Evolutionary conservation across 37 sponge, comb jelly and placozoan species (phyloP), one percentile per base, ranked within the genome.

Genomic region (Cliona cf. orientalis): DNA sequence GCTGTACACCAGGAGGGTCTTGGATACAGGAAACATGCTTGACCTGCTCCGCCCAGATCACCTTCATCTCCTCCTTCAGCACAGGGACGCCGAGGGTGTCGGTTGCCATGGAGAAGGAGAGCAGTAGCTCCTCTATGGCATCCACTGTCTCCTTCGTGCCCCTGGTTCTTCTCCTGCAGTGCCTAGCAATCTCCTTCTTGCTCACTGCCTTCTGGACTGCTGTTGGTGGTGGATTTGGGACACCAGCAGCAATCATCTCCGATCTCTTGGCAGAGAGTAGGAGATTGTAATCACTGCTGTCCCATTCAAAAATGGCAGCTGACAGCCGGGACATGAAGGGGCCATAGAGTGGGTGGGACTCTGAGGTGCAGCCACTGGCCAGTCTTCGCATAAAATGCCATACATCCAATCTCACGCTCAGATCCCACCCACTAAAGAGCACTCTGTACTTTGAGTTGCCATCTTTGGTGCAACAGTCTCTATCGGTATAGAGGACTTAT

Each of bases 301-400:
- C 78, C 84, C 84, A 84, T 39, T 84, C 77, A 68, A 68, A 84
- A 31, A 86, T 78, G 37, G 32, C 29, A 12, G 22, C 12, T 19
- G 86, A 86, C 29, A 86, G 66, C 0, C 34, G 31, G 0, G 73
- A 49, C 86, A 86, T 72, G 73, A 79, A 77, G 3, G 55, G 2
- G 7, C 79, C 80, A 72, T 86, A 78, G 0, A 80, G 75, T 3
- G 87, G 87, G 46, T 87, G 87, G 29, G 81, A 74, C 56, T 87
- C 81, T 12, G 46, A 38, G 26, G 69, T 66, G 74, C 78, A 76
- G 0, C 86, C 78, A 5, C 46, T 19, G 19, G 81, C 80, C 32
- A 87, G 32, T 34, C 87, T 44, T 1, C 80, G 31, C 87, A 79
- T 87, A 35, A 80, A 87, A 59, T 87, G 87, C 87, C 87, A 79